Evolutionary conservation across 2,797 vertebrate genomes (phyloP), one percentile per base, ranked within the genome.

Genomic region (Eupleurogrammus muticus): DNA sequence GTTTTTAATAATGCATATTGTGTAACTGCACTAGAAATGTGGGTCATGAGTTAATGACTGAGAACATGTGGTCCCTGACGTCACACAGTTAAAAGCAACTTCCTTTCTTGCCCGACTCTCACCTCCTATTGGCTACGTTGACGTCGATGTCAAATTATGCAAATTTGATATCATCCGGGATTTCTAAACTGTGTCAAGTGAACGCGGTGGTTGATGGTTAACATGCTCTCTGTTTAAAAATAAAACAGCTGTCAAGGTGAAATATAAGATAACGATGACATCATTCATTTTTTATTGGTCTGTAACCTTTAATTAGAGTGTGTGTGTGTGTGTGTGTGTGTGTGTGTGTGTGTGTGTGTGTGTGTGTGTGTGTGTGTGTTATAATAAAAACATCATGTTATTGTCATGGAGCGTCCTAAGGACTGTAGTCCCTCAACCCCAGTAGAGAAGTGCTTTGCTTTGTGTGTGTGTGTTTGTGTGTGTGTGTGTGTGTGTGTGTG

Each of bases 361-460:
- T 21, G 58, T 66, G 54, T 65, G 58, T 61, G 46, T 57, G 48
- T 47, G 58, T 58, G 67, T 66, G 61, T 65, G 66, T 75, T 79
- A 2, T 61, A 79, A 80, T 80, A 73, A 82, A 78, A 74, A 81
- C 85, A 79, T 83, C 82, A 71, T 59, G 73, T 81, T 87, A 82
- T 76, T 81, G 83, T 82, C 59, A 46, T 49, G 67, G 40, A 70
- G 17, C 59, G 66, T 84, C 73, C 79, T 85, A 88, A 87, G 82
- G 54, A 77, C 28, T 10, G 42, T 53, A 20, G 69, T 84, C 84
- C 77, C 78, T 54, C 1, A 24, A 70, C 54, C 70, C 67, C 55
- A 35, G 44, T 34, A 19, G 72, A 72, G 40, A 47, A 66, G 23
- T 51, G 38, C 35, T 58, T 38, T 38, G 12, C 13, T 40, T 4